A percentile compares a stretch with the other conserved stretches of the same genome.
These are phyloP conservation scores for Eidolon dupreanum DNA, from an alignment of 2,797 vertebrate species.

Conservation along the genomic window DNA sequence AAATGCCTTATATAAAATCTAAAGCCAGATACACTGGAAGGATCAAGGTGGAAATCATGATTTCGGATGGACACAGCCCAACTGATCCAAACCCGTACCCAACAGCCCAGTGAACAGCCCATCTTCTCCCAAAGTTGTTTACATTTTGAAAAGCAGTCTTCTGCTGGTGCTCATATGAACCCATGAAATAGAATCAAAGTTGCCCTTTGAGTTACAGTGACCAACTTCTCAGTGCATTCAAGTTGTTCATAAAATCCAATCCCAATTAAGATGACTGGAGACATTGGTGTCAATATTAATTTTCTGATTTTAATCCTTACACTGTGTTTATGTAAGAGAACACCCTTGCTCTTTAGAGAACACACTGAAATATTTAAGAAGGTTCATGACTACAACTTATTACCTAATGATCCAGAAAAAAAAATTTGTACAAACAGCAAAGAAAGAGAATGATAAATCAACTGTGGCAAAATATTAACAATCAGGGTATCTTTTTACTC, in stretches of 20 bases:
- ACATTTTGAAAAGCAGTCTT: not conserved
- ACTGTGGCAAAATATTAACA: not conserved
- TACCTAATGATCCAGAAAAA: not conserved
- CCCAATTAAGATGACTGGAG: not conserved
- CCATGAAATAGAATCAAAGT: not conserved
- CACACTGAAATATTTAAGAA: not conserved
- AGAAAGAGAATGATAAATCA: not conserved
- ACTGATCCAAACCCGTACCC: not conserved
- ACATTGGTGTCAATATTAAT: not conserved
- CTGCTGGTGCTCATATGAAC: not conserved
- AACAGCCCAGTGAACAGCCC: not conserved
- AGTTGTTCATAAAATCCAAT: not conserved
- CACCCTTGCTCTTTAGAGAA: conserved; percentile 3
- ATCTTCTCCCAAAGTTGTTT: not conserved
- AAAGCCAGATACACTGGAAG: not conserved
- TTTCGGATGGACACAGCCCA: not conserved
- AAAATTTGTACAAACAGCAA: not conserved
- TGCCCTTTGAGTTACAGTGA: not conserved
- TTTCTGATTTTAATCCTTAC: conserved; percentile 1
- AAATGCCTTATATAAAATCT: not conserved
- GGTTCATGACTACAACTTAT: not conserved
- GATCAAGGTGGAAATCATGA: not conserved
- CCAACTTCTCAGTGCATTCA: not conserved
- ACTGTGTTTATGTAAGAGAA: not conserved
- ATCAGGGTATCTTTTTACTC: not conserved